These are phyloP conservation scores for Ochropleura leucogaster DNA, from an alignment of 2,888 invertebrate species.

Conservation along the genomic window DNA sequence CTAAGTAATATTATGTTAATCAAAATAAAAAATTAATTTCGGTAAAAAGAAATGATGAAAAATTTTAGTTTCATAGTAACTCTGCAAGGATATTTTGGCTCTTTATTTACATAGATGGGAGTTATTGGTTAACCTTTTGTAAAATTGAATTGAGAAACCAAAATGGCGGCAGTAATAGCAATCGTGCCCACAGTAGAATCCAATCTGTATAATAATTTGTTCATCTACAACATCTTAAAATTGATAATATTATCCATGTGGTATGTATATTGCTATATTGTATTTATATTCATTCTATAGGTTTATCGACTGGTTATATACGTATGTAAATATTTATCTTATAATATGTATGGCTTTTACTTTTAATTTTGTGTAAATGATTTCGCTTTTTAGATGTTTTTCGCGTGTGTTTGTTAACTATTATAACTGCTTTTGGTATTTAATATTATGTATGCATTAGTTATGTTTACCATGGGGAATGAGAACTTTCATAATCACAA, in stretches of 20 bases:
- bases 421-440: slow-evolving; percentile 46
- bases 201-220: slow-evolving; percentile 24
- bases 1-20: slow-evolving; percentile 8
- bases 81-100: not conserved
- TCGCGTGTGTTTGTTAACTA: slow-evolving; percentile 53
- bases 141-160: not conserved
- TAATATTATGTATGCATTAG: slow-evolving; percentile 7
- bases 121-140: not conserved
- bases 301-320: slow-evolving; percentile 24
- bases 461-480: slow-evolving; percentile 30
- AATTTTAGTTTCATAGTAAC: not conserved
- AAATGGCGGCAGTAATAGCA: not conserved
- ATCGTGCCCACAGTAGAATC: too few relatives aligned
- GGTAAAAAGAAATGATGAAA: not conserved
- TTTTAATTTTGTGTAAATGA: slow-evolving; percentile 54
- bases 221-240: not conserved
- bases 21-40: not conserved
- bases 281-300: slow-evolving; percentile 41
- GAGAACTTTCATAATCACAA: not conserved
- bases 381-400: slow-evolving; percentile 62
- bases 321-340: slow-evolving; percentile 53
- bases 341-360: slow-evolving; percentile 54
- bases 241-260: not conserved
- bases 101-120: not conserved
- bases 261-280: slow-evolving; percentile 29